Base-by-base conservation (phyloP, 2,113 vertebrate species). In the Phrynosoma blainvillii region DNA sequence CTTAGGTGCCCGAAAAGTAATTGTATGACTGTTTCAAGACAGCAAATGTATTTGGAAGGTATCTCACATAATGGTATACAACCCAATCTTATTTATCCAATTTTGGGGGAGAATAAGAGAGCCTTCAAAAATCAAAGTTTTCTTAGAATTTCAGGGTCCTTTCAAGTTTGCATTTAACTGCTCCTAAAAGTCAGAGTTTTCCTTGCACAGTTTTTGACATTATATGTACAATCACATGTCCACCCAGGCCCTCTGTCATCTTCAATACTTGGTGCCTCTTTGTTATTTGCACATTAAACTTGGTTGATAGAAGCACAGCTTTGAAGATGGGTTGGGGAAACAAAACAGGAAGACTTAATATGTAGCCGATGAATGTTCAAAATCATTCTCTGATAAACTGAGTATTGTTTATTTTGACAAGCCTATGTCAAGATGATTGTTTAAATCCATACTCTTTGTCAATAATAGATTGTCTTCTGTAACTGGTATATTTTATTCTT, bases 41-140 rank as follows among this genome's bases (percentile, higher is more conserved):
- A 4, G 4, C 89, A 85, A 30, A 4, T 91, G 0, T 56, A 81
- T 65, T 40, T n/a, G 30, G 27, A 78, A 68, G 5, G 12, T 21
- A 13, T 88, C 73, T 88, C 73, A 89, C 83, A 62, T 79, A 84
- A 40, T 13, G 75, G 11, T 21, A 42, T 4, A 78, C 18, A 59
- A 9, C 81, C 20, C 25, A 42, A 14, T 10, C 9, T 80, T 42
- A 32, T 79, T 78, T 47, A 86, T 81, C 52, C 68, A 87, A 18
- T 74, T 73, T 9, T 84, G 30, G 20, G 40, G 8, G 7, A n/a
- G 7, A 25, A 42, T 7, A 5, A 2, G 11, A 47, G 13, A 21
- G 74, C 14, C 32, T 36, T 13, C 23, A 54, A 62, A 71, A 85
- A 23, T 21, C 56, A 11, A 23, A 65, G 20, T 68, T 42, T 59